phyloP scores from a whole-genome alignment of 1,140 invertebrate species.

The Halictus rubicundus region DNA sequence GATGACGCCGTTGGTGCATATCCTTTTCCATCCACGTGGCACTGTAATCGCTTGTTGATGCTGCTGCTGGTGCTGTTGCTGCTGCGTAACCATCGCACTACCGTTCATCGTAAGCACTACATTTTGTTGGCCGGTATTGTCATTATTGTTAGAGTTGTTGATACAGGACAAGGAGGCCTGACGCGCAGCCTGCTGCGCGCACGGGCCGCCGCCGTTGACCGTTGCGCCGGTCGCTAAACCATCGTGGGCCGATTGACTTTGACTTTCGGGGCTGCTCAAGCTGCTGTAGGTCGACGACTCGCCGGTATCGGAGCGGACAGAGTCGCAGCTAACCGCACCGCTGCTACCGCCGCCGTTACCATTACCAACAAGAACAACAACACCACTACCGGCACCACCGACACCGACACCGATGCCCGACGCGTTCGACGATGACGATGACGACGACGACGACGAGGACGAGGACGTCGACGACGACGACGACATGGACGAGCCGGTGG shows the following conservation, averaged over 20 bases:
- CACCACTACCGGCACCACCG: conserved; percentile 38
- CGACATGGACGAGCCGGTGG: conserved; percentile 38
- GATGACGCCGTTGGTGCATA: conserved; percentile 81
- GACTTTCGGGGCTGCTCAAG: conserved; percentile 77
- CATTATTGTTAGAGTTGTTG: conserved; percentile 58
- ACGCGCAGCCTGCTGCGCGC: conserved; percentile 76
- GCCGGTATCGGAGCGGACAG: conserved; percentile 76
- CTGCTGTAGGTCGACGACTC: conserved; percentile 78
- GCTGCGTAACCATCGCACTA: conserved; percentile 62
- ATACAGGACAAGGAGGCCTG: conserved; percentile 51
- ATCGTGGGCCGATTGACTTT: conserved; percentile 66
- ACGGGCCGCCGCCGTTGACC: conserved; percentile 64
- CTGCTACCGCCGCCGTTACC: conserved; percentile 27
- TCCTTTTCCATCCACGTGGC: conserved; percentile 82
- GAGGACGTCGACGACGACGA: conserved; percentile 4
- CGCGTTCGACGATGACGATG: not conserved
- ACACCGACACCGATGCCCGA: not conserved
- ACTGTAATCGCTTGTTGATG: conserved; percentile 72
- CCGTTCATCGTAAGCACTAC: conserved; percentile 69
- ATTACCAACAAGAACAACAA: conserved; percentile 27
- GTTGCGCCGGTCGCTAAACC: conserved; percentile 29
- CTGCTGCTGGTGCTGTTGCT: conserved; percentile 66
- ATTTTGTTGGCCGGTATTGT: conserved; percentile 61
- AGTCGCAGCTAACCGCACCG: conserved; percentile 70
- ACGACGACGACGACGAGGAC: not conserved